These are phyloP conservation scores for Ormyrus pomaceus DNA, from an alignment of 2,888 invertebrate genomes.

Conservation along the genomic window DNA sequence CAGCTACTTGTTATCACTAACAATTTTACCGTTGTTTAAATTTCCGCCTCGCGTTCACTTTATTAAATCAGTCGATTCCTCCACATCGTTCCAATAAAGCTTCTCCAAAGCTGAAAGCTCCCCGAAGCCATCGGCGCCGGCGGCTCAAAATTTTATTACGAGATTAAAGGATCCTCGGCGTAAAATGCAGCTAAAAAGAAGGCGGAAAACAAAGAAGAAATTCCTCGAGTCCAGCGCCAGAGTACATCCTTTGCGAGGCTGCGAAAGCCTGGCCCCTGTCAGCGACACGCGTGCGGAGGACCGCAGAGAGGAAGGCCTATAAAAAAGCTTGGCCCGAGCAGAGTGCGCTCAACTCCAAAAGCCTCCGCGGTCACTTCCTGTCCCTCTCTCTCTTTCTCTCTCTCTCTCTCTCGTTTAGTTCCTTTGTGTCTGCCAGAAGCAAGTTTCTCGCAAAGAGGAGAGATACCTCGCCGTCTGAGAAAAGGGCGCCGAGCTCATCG, in stretches of 20 bases:
- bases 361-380: slow-evolving; percentile 17
- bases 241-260: too few species aligned
- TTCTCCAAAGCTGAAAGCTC: neutral
- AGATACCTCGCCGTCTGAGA: too few species aligned
- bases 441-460: too few species aligned
- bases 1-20: too few species aligned
- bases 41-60: too few species aligned
- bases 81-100: too few species aligned
- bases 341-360: neutral
- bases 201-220: neutral
- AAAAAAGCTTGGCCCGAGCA: slow-evolving; percentile 13
- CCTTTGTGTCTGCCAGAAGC: too few species aligned
- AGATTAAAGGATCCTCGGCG: slow-evolving; percentile 4
- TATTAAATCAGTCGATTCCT: too few species aligned
- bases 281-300: slow-evolving; percentile 16
- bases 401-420: neutral
- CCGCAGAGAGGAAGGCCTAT: neutral
- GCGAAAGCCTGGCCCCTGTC: neutral
- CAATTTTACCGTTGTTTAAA: too few species aligned
- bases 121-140: neutral
- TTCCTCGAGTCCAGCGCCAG: too few species aligned
- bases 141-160: neutral
- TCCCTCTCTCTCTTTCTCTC: slow-evolving; percentile 22
- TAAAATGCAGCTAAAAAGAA: neutral
- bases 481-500: slow-evolving; percentile 10